These are phyloP conservation scores for Clivina fossor DNA, from an alignment of 2,888 invertebrate genomes.

Conservation along the genomic window DNA sequence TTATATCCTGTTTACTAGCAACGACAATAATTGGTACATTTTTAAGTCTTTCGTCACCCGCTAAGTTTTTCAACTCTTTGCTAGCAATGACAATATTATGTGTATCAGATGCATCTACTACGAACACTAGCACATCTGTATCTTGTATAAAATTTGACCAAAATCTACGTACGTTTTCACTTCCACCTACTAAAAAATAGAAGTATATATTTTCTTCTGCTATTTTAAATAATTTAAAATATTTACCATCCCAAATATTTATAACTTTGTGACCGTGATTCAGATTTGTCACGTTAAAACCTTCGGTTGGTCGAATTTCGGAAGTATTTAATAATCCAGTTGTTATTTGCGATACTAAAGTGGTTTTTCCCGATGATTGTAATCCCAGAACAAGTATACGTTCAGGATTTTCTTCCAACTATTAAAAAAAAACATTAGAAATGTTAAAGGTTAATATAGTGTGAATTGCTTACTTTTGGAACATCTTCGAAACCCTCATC, in stretches of 20 bases:
- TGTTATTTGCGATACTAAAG: slow-evolving; percentile 48
- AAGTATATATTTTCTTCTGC: neutral
- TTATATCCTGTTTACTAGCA: slow-evolving; percentile 52
- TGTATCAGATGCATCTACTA: slow-evolving; percentile 51
- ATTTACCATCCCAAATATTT: slow-evolving; percentile 51
- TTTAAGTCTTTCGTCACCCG: slow-evolving; percentile 50
- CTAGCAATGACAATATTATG: slow-evolving; percentile 48
- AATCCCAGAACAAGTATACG: slow-evolving; percentile 51
- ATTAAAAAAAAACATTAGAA: slow-evolving; percentile 29
- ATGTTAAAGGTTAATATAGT: no score
- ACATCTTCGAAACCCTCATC: slow-evolving; percentile 54
- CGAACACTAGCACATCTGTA: slow-evolving; percentile 52
- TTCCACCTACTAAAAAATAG: slow-evolving; percentile 48
- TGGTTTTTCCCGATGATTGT: slow-evolving; percentile 51
- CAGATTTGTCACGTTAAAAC: slow-evolving; percentile 49
- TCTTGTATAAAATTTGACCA: slow-evolving; percentile 52
- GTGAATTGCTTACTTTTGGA: slow-evolving; percentile 47
- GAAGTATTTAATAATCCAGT: slow-evolving; percentile 16
- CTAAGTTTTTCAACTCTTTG: slow-evolving; percentile 48
- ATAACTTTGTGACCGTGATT: slow-evolving; percentile 45
- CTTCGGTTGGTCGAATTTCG: slow-evolving; percentile 45
- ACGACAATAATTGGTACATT: slow-evolving; percentile 51
- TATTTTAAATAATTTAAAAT: neutral
- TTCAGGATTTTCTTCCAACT: slow-evolving; percentile 51
- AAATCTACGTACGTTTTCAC: slow-evolving; percentile 47